phyloP scores from a whole-genome alignment of 2,797 vertebrate species.

The Cryptoprocta ferox region DNA sequence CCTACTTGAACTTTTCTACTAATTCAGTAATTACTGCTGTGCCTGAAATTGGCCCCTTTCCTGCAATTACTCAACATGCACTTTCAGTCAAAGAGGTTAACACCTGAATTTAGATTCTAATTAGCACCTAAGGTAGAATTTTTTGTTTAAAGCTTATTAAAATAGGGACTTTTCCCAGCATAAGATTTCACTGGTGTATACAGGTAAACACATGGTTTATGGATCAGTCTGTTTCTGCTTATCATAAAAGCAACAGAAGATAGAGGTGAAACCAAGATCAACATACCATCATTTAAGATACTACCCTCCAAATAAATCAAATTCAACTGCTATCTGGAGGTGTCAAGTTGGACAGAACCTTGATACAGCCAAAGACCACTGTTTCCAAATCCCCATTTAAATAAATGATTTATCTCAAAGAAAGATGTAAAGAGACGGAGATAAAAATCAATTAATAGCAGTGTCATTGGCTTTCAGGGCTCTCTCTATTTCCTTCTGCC shows the following conservation, averaged over 20 bases:
- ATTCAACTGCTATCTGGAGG: neutral
- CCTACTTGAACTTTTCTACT: conserved; percentile 95
- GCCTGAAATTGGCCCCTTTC: conserved; percentile 90
- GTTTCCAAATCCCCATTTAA: neutral
- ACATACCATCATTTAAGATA: conserved; percentile 36
- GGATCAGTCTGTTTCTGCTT: conserved; percentile 70
- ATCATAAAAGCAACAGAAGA: conserved; percentile 67
- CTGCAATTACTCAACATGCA: conserved; percentile 90
- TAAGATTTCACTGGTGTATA: conserved; percentile 85
- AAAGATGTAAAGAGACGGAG: conserved; percentile 1
- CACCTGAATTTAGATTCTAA: conserved; percentile 92
- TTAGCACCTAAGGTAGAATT: conserved; percentile 90
- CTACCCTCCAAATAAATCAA: conserved; percentile 52
- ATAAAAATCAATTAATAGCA: neutral
- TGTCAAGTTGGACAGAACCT: neutral
- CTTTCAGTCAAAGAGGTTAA: conserved; percentile 89
- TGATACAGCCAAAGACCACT: neutral
- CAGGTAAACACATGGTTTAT: conserved; percentile 60
- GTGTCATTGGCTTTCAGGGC: neutral
- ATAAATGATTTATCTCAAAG: neutral
- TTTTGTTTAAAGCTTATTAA: conserved; percentile 89
- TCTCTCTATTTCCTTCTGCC: neutral
- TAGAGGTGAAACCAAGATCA: conserved; percentile 45
- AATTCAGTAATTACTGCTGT: conserved; percentile 99
- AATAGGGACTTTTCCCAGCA: conserved; percentile 85